Conservation (phyloP, 2,797 vertebrate species). For the Paguma larvata region DNA sequence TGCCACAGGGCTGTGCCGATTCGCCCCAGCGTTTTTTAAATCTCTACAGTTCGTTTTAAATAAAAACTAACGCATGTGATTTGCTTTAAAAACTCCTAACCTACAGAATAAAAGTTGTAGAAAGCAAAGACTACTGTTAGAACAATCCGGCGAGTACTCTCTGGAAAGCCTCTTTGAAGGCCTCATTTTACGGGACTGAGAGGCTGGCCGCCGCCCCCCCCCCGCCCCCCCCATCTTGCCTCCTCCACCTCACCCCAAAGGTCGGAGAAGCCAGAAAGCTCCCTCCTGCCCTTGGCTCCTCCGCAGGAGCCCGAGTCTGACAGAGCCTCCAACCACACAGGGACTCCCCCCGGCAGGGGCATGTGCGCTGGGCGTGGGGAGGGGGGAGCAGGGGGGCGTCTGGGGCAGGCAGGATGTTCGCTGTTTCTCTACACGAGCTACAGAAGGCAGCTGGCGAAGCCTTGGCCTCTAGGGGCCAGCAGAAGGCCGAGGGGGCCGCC, state of each 20-base stretch:
- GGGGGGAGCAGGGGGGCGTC: too few species aligned
- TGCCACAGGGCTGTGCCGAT: neutral
- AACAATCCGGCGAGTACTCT: neutral
- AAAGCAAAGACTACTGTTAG: neutral
- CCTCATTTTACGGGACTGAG: neutral
- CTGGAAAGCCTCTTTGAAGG: neutral
- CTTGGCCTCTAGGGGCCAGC: accelerated
- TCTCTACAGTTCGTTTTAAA: neutral
- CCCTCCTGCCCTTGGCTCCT: neutral
- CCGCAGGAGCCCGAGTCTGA: neutral
- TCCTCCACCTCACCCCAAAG: neutral
- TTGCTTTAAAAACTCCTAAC: neutral
- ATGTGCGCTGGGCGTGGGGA: neutral
- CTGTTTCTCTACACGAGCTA: neutral
- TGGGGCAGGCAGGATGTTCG: accelerated
- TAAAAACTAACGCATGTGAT: neutral
- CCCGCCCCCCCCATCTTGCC: accelerated
- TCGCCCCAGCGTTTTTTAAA: neutral
- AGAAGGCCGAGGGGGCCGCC: neutral
- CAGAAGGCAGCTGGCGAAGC: neutral
- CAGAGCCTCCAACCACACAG: too few species aligned
- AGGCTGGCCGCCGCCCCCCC: neutral
- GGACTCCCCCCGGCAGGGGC: neutral
- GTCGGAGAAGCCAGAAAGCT: neutral
- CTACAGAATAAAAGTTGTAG: neutral